Base-by-base conservation (phyloP, 92 coral and sea anemone genomes). In the Desmophyllum pertusum region DNA sequence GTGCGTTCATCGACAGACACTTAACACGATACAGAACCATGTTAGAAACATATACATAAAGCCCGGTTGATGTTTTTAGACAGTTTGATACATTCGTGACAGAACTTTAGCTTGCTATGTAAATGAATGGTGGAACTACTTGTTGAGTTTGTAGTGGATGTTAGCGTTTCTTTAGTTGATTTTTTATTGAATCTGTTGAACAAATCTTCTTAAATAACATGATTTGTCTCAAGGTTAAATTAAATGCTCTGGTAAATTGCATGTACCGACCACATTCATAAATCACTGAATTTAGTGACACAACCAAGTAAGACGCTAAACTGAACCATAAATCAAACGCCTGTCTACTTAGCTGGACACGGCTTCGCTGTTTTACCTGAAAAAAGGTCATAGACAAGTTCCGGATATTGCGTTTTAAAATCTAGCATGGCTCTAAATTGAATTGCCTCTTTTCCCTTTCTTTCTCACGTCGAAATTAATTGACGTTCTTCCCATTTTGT, bases 171-270 rank as follows among this genome's bases (percentile, higher is more conserved):
- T 30, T 66, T 65, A 43, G 62, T 45, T 79, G 75, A 36, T 35
- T 65, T 27, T 63, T 41, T 23, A 70, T 67, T 68, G 67, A 67
- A 35, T 48, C 61, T 80, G 50, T 70, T 52, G 50, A 68, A 68
- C 65, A 80, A 80, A 80, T 80, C 84, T 51, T 42, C 76, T 68
- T 80, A 68, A 41, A 39, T 69, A 80, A 69, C 76, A 80, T 80
- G 76, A 80, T 80, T 80, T 80, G 76, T 45, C 76, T 80, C 66
- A 38, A 48, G 84, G 84, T 80, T 80, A 80, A 80, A 80, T 80
- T 80, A 80, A 80, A 80, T 80, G 66, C 76, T 80, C 43, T 80
- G 67, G 73, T 35, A 68, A 69, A 69, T 36, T 68, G n/a, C n/a
- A n/a, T 80, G 46, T 68, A 29, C 50, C 30, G 68, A 35, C 63